These are phyloP conservation scores for Platichthys stellatus DNA, from an alignment of 2,113 vertebrate species.

Conservation along the genomic window DNA sequence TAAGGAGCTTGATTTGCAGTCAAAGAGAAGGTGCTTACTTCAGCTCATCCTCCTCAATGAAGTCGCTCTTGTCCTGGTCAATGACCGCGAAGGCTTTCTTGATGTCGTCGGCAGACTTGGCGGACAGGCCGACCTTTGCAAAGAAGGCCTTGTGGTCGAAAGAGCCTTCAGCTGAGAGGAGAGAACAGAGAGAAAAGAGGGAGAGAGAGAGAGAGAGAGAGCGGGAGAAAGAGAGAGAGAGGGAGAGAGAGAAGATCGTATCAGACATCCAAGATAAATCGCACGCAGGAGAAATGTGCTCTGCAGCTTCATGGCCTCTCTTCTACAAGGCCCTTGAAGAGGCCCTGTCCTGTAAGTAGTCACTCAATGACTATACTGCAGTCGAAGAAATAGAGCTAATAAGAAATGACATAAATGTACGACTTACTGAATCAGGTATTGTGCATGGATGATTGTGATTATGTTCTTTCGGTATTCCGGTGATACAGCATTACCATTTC, in stretches of 20 bases:
- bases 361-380: too few species aligned
- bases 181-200: neutral
- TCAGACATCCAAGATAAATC: neutral
- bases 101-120: conserved; percentile 80
- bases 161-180: conserved; percentile 82
- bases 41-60: conserved; percentile 88
- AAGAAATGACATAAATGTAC: too few species aligned
- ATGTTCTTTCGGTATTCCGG: neutral
- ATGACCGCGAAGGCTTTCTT: conserved; percentile 85
- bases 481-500: too few species aligned
- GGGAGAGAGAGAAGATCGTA: neutral
- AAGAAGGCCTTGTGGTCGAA: conserved; percentile 88
- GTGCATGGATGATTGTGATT: too few species aligned
- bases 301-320: neutral
- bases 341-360: too few species aligned
- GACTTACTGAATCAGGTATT: too few species aligned
- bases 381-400: too few species aligned
- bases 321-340: neutral
- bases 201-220: neutral
- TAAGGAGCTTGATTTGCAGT: conserved; percentile 20
- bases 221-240: too few species aligned
- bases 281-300: neutral
- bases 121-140: conserved; percentile 80
- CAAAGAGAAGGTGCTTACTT: conserved; percentile 75
- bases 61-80: conserved; percentile 88